These are phyloP conservation scores for Botia almorhae DNA, from an alignment of 2,797 vertebrate species.

Conservation along the genomic window DNA sequence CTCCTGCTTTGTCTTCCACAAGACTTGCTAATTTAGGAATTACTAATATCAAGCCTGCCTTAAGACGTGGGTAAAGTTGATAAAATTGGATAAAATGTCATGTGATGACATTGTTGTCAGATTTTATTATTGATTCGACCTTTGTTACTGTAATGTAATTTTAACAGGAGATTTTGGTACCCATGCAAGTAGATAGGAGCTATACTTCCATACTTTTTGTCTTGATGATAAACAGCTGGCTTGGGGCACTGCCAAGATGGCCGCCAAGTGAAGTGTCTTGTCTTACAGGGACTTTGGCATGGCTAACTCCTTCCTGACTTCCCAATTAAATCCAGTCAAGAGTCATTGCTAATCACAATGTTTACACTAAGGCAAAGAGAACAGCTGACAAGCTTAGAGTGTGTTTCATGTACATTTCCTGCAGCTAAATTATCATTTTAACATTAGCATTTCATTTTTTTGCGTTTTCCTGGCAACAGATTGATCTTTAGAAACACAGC, in stretches of 20 bases:
- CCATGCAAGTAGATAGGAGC: background rate
- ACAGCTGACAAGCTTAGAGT: background rate
- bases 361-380: constrained; percentile 15
- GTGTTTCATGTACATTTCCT: background rate
- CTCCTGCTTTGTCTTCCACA: background rate
- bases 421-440: constrained; percentile 25
- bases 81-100: background rate
- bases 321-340: constrained; percentile 2
- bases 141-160: background rate
- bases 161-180: background rate
- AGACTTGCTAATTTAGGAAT: background rate
- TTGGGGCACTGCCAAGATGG: background rate
- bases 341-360: constrained; percentile 9
- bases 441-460: constrained; percentile 7
- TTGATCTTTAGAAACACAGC: constrained; percentile 1
- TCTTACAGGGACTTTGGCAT: background rate
- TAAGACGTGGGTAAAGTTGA: background rate
- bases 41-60: background rate
- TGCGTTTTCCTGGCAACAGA: constrained; percentile 2
- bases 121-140: background rate
- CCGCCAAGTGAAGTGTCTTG: background rate
- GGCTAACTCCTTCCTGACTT: background rate
- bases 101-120: background rate
- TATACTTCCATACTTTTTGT: no score
- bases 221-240: no score